Conservation (phyloP, 2,797 vertebrate species). For the Notamacropus eugenii region DNA sequence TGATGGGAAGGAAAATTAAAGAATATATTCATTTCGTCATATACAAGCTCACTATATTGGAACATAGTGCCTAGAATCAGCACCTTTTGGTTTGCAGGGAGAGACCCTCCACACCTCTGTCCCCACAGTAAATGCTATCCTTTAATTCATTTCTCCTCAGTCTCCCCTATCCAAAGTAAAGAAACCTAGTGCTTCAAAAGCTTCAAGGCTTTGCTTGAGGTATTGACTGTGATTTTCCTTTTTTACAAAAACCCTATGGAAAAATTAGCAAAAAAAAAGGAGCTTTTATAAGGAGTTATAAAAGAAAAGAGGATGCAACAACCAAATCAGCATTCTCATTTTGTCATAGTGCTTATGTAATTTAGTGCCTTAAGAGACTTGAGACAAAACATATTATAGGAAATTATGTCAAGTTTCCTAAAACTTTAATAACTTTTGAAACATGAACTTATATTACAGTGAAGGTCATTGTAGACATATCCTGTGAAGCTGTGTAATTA, state of each 20-base stretch:
- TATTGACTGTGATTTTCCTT: constrained; percentile 47
- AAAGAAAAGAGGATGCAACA: constrained; percentile 62
- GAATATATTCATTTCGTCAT: not conserved
- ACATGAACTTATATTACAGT: not conserved
- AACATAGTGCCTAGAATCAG: constrained; percentile 32
- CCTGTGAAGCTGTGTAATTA: constrained; percentile 34
- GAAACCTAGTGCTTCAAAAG: constrained; percentile 53
- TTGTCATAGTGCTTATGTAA: constrained; percentile 24
- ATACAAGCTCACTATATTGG: constrained; percentile 27
- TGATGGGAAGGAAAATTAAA: not conserved
- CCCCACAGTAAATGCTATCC: constrained; percentile 22
- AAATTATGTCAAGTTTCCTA: constrained; percentile 16
- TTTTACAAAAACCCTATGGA: constrained; percentile 42
- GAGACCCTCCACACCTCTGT: not conserved
- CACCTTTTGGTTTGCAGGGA: constrained; percentile 59
- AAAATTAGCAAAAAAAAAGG: constrained; percentile 53
- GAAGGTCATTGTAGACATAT: not conserved
- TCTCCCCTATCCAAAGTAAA: constrained; percentile 50
- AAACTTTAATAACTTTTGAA: constrained; percentile 39
- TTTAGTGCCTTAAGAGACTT: not conserved
- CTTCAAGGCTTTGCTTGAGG: constrained; percentile 51
- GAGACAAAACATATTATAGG: constrained; percentile 30
- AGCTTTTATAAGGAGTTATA: constrained; percentile 38
- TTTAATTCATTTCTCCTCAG: constrained; percentile 52
- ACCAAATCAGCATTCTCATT: constrained; percentile 52